These are phyloP conservation scores for Sthenelais limicola DNA, from an alignment of 2,888 invertebrate species.

Conservation along the genomic window DNA sequence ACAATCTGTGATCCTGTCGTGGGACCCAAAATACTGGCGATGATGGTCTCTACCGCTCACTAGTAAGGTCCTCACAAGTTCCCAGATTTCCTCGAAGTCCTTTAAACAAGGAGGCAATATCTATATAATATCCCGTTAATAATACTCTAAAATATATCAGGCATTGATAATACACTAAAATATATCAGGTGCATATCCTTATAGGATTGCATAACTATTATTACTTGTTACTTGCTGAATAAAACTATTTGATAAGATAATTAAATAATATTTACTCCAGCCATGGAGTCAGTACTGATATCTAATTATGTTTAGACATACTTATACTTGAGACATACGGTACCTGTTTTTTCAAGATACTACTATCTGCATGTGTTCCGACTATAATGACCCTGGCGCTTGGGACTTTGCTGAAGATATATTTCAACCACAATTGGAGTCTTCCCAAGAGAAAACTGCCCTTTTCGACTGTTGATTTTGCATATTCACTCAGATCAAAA, in stretches of 20 bases:
- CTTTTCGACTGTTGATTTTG: constrained; percentile 48
- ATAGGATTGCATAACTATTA: no score
- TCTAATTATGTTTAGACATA: no score
- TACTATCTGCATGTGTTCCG: constrained; percentile 53
- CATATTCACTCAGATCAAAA: constrained; percentile 53
- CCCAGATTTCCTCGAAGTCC: constrained; percentile 51
- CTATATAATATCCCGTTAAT: background rate
- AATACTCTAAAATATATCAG: no score
- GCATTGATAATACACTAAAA: no score
- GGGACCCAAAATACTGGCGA: constrained; percentile 44
- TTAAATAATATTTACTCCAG: no score
- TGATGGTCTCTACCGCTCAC: constrained; percentile 48
- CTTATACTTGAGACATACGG: no score
- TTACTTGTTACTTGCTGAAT: no score
- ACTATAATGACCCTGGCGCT: constrained; percentile 51
- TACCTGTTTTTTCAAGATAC: constrained; percentile 42
- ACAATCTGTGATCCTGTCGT: constrained; percentile 48
- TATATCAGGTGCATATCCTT: no score
- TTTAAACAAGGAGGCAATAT: background rate
- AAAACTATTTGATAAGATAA: no score
- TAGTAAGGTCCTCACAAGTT: constrained; percentile 47
- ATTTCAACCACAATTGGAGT: constrained; percentile 53
- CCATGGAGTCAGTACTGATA: no score
- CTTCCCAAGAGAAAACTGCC: constrained; percentile 50
- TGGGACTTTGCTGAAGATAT: constrained; percentile 53